These are phyloP conservation scores for Rallus limicola DNA, from an alignment of 2,113 vertebrate species.

Conservation along the genomic window DNA sequence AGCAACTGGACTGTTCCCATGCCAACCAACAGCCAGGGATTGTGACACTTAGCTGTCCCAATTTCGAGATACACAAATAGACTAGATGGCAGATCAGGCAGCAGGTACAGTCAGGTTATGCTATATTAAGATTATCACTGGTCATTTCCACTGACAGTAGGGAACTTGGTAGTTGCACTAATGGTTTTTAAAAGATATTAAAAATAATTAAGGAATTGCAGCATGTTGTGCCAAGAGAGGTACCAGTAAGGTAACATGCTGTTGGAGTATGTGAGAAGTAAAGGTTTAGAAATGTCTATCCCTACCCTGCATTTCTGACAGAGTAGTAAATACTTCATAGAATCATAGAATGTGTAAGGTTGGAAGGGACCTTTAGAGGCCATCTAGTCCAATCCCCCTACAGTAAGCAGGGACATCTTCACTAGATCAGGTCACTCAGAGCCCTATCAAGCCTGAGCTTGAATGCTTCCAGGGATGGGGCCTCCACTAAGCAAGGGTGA, in stretches of 20 bases:
- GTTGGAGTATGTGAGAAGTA: background rate
- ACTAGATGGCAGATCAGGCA: background rate
- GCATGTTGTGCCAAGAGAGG: background rate
- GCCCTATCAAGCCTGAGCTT: no score
- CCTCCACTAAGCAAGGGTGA: no score
- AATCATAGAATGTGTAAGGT: no score
- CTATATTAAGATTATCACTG: background rate
- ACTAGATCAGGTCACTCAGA: no score
- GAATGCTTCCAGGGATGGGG: no score
- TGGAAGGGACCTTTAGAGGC: no score
- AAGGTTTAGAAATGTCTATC: background rate
- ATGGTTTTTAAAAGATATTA: constrained; percentile 10
- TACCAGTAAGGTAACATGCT: background rate
- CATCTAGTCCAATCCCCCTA: no score
- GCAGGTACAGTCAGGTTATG: background rate
- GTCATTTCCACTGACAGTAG: background rate
- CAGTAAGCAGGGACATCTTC: no score
- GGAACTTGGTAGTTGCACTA: background rate
- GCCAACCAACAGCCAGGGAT: background rate
- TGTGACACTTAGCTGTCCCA: background rate
- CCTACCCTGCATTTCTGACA: background rate
- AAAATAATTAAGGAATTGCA: background rate
- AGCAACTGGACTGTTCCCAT: background rate
- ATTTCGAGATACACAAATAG: background rate
- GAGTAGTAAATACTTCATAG: background rate